phyloP scores from a whole-genome alignment of 2,113 vertebrate genomes.

The Notothenia rossii region DNA sequence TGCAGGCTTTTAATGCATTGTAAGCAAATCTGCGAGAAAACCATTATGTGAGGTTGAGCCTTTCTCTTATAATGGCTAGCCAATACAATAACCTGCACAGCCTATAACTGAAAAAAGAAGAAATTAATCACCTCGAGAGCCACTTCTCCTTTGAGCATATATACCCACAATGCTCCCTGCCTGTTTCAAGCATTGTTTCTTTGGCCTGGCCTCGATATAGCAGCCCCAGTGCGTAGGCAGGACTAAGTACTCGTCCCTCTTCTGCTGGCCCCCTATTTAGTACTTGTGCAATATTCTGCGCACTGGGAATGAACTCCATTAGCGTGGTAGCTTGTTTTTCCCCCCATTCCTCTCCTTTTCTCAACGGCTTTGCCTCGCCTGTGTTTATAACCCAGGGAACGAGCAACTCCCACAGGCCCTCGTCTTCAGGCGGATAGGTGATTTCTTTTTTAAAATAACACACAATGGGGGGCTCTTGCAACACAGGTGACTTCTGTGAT shows the following conservation, averaged over 20 bases:
- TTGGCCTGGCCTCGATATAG: constrained; percentile 51
- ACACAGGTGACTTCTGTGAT: constrained; percentile 61
- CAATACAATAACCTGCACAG: constrained; percentile 50
- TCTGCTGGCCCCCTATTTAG: constrained; percentile 64
- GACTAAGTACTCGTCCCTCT: constrained; percentile 53
- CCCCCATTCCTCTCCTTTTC: constrained; percentile 33
- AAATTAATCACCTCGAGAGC: constrained; percentile 47
- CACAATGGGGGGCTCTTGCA: constrained; percentile 38
- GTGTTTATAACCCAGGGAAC: constrained; percentile 66
- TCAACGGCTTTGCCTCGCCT: constrained; percentile 49
- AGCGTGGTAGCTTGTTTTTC: constrained; percentile 48
- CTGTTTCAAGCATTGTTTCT: constrained; percentile 51
- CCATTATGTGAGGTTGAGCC: constrained; percentile 54
- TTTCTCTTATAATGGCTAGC: constrained; percentile 54
- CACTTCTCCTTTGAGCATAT: constrained; percentile 30
- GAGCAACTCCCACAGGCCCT: constrained; percentile 52
- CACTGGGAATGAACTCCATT: constrained; percentile 77
- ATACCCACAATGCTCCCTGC: constrained; percentile 27
- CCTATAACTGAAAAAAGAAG: constrained; percentile 20
- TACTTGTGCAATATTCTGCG: constrained; percentile 62
- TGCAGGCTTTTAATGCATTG: constrained; percentile 59
- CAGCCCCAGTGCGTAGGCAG: constrained; percentile 50
- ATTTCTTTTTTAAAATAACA: constrained; percentile 64
- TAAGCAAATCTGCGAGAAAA: constrained; percentile 71
- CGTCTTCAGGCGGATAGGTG: constrained; percentile 47